Percentiles rank a stretch among this genome's conserved stretches.
Conservation (phyloP, 2,113 vertebrate species). For the Callospermophilus lateralis region DNA sequence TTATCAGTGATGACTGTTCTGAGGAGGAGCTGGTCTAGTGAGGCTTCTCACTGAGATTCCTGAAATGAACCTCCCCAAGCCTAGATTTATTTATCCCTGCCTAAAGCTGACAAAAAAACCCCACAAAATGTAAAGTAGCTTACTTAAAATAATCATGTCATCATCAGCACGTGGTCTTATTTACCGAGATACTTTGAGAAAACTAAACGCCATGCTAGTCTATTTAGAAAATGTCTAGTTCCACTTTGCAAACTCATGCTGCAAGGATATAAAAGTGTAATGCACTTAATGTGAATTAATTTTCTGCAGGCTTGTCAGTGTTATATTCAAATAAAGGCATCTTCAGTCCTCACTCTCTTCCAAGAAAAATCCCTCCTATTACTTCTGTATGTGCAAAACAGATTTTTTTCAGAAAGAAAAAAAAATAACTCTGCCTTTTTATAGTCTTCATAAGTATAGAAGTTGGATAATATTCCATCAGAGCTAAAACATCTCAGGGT, state of each 20-base stretch:
- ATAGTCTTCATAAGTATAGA: background rate
- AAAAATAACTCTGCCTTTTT: background rate
- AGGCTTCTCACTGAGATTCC: background rate
- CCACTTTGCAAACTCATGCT: background rate
- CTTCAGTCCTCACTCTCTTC: background rate
- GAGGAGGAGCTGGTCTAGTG: background rate
- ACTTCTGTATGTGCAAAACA: background rate
- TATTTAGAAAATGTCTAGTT: background rate
- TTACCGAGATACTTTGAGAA: background rate
- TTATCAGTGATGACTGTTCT: background rate
- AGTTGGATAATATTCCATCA: constrained; percentile 7
- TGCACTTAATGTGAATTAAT: background rate
- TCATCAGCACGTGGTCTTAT: background rate
- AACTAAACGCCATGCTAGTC: background rate
- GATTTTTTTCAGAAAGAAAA: background rate
- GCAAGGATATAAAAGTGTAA: background rate
- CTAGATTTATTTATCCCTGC: background rate
- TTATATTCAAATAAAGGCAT: background rate
- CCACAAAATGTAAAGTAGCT: background rate
- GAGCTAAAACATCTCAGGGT: background rate
- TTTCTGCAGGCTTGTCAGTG: background rate
- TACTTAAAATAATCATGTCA: background rate
- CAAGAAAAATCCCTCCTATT: background rate
- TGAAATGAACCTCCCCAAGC: background rate
- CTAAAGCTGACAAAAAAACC: background rate